phyloP scores from a whole-genome alignment of 2,113 vertebrate species.

The Lycaon pictus region DNA sequence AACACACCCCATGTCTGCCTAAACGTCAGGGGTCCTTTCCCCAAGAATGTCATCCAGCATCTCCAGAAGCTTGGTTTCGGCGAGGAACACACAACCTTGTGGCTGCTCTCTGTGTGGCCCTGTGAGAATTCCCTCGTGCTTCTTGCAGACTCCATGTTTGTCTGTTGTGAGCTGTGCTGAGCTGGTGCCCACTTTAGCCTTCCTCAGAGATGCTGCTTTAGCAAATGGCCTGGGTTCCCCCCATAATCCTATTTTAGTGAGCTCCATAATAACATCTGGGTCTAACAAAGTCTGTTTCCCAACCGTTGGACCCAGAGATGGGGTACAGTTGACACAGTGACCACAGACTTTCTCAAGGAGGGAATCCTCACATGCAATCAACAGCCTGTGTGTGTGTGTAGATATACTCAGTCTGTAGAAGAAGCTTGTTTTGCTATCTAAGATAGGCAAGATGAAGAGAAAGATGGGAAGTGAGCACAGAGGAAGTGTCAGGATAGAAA shows the following conservation, averaged over 20 bases:
- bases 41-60: neutral
- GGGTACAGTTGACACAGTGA: neutral
- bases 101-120: neutral
- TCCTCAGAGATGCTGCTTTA: neutral
- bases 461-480: neutral
- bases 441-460: neutral
- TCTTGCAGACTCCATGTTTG: neutral
- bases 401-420: neutral
- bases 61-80: neutral
- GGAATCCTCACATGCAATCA: rapidly evolving
- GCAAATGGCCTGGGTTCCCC: neutral
- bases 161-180: neutral
- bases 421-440: neutral
- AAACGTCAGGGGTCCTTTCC: neutral
- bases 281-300: neutral
- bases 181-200: neutral
- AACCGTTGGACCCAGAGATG: neutral
- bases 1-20: neutral
- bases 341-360: neutral
- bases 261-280: neutral
- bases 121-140: neutral
- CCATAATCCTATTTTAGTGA: neutral
- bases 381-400: neutral
- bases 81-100: neutral
- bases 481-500: neutral